Conservation (phyloP, 2,797 vertebrate genomes). For the Spizella passerina region DNA sequence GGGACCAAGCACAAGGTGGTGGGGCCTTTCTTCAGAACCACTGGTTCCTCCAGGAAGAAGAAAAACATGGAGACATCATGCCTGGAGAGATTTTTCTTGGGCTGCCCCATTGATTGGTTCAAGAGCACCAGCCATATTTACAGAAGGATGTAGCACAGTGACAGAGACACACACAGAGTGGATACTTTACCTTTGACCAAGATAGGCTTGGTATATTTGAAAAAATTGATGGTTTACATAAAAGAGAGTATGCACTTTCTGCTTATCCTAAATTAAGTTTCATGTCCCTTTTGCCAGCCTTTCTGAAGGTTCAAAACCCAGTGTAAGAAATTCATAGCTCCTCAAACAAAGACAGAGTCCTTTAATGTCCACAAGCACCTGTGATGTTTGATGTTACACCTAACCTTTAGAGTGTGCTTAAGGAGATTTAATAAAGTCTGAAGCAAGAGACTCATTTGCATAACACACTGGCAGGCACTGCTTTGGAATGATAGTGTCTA, state of each 20-base stretch:
- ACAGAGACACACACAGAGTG: not conserved
- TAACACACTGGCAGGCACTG: not conserved
- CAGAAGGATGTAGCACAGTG: not conserved
- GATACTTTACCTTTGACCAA: conserved; percentile 30
- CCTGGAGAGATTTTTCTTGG: not conserved
- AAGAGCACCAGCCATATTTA: not conserved
- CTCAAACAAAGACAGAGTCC: not conserved
- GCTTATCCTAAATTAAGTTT: not conserved
- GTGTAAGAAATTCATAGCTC: not conserved
- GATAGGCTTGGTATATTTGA: not conserved
- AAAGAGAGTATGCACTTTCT: not conserved
- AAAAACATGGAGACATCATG: not conserved
- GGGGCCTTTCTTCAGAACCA: not conserved
- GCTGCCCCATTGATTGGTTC: not conserved
- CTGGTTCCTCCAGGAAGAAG: not conserved
- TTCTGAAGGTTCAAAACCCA: not conserved
- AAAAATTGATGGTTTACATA: not conserved
- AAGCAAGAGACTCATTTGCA: not conserved
- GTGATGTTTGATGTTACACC: conserved; percentile 15
- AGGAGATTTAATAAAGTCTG: not conserved
- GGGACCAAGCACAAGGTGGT: not conserved
- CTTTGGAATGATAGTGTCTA: not conserved
- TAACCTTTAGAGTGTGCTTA: conserved; percentile 34
- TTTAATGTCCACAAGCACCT: not conserved
- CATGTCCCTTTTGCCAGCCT: not conserved